Conservation (phyloP, 2,113 vertebrate genomes). For the Menura novaehollandiae region DNA sequence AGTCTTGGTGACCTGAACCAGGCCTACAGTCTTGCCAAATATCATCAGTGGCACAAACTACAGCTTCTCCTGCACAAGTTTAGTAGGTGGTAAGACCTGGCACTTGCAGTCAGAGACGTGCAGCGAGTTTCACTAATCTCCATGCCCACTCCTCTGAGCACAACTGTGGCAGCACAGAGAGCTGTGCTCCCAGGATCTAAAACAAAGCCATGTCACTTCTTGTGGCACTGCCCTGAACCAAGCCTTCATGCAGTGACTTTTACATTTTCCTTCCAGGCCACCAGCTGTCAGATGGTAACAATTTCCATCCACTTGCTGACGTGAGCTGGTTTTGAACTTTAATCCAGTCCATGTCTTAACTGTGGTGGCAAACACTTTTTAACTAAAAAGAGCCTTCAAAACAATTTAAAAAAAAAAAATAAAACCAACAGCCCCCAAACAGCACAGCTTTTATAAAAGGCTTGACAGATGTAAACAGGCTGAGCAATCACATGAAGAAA, state of each 20-base stretch:
- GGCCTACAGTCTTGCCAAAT: background rate
- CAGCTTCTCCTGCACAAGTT: background rate
- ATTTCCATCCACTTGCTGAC: slow-evolving; percentile 81
- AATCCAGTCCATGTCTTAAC: slow-evolving; percentile 77
- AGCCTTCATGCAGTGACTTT: slow-evolving; percentile 64
- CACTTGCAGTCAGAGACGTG: background rate
- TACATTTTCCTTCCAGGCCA: slow-evolving; percentile 71
- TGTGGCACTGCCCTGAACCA: slow-evolving; percentile 56
- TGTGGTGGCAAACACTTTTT: slow-evolving; percentile 79
- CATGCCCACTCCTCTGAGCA: background rate
- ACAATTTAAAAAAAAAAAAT: slow-evolving; percentile 15
- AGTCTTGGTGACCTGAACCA: background rate
- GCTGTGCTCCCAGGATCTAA: background rate
- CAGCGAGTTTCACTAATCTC: accelerated
- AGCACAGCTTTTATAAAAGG: slow-evolving; percentile 52
- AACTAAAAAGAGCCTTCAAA: slow-evolving; percentile 78
- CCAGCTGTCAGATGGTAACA: slow-evolving; percentile 80
- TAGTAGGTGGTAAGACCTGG: accelerated
- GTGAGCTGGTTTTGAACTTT: slow-evolving; percentile 82
- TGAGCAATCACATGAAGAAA: background rate
- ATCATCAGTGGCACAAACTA: background rate
- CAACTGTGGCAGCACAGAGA: background rate
- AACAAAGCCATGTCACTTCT: slow-evolving; percentile 41
- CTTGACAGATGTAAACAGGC: slow-evolving; percentile 73
- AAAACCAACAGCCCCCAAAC: background rate